phyloP scores from a whole-genome alignment of 2,888 invertebrate species.

The Celastrina argiolus region DNA sequence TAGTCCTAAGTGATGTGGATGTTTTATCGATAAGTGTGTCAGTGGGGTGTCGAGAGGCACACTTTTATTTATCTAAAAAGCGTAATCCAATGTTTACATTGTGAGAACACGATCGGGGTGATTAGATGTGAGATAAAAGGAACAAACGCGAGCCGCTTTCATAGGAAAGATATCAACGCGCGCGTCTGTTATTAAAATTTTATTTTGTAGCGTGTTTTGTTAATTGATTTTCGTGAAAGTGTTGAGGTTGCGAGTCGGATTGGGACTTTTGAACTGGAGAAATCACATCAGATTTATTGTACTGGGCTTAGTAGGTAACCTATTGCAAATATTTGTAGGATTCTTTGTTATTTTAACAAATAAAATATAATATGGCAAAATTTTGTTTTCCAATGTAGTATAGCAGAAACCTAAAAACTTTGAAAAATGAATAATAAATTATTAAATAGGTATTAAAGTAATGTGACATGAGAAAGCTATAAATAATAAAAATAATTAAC shows the following conservation, averaged over 20 bases:
- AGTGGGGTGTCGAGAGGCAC: constrained; percentile 36
- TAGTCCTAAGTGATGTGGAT: constrained; percentile 5
- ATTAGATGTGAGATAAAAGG: constrained; percentile 17
- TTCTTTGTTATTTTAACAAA: background rate
- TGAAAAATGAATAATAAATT: too few species aligned
- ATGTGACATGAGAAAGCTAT: background rate
- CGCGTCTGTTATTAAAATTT: constrained; percentile 47
- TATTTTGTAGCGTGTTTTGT: constrained; percentile 40
- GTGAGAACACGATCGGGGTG: constrained; percentile 19
- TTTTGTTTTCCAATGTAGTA: too few species aligned
- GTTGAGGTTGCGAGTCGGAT: constrained; percentile 40
- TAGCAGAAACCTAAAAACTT: too few species aligned
- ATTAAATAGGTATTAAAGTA: too few species aligned
- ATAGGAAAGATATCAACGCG: constrained; percentile 72
- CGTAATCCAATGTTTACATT: constrained; percentile 19
- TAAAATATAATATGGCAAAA: too few species aligned
- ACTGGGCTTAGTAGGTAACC: background rate
- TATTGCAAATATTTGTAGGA: background rate
- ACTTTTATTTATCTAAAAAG: constrained; percentile 8
- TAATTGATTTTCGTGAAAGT: constrained; percentile 40
- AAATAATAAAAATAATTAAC: background rate
- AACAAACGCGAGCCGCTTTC: constrained; percentile 28
- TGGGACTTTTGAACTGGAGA: background rate
- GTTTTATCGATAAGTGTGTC: constrained; percentile 46
- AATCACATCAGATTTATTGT: background rate